Evolutionary conservation across 2,797 vertebrate species (phyloP), one percentile per base, ranked within the genome.

Genomic region (Zenarchopterus dispar): DNA sequence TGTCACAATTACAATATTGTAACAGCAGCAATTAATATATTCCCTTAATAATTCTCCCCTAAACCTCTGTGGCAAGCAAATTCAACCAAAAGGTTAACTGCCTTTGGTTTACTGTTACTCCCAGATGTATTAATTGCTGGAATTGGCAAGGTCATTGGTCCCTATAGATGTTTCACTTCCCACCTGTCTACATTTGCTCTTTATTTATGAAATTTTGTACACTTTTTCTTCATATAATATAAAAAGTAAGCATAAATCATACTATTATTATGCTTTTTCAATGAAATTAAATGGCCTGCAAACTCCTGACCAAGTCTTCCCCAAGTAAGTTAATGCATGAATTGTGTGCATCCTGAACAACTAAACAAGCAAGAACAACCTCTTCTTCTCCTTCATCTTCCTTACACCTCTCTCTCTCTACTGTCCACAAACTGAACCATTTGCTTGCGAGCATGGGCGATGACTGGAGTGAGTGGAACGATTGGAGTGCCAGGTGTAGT

Each of bases 371-470:
- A 82, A 75, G 56, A 5, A 58, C 9, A 42, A n/a, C n/a, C n/a
- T 1, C 36, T 43, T 31, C 22, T 54, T 48, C 15, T 44, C 13
- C 51, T 9, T n/a, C 47, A 53, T 24, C 47, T n/a, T 61, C 23
- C 43, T 81, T 79, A 92, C 66, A 91, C 89, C 0, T 66, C 70
- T 28, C 89, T 90, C 67, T 92, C 91, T 73, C 61, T 73, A 24
- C 75, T 81, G 75, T 80, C 89, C 49, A 91, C 81, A 77, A 85
- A 82, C 84, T 92, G 90, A 47, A 92, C 89, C 16, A 90, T 73
- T 71, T 92, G 90, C 86, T 89, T 92, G 52, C 88, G 85, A 72
- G 88, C 87, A 0, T 90, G 89, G 36, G 89, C 75, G 31, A 89
- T 81, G 62, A 88, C 79, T 26, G 89, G 89, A 63, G 85, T 90